These are phyloP conservation scores for Arenaria interpres DNA, from an alignment of 2,113 vertebrate species.

Conservation along the genomic window DNA sequence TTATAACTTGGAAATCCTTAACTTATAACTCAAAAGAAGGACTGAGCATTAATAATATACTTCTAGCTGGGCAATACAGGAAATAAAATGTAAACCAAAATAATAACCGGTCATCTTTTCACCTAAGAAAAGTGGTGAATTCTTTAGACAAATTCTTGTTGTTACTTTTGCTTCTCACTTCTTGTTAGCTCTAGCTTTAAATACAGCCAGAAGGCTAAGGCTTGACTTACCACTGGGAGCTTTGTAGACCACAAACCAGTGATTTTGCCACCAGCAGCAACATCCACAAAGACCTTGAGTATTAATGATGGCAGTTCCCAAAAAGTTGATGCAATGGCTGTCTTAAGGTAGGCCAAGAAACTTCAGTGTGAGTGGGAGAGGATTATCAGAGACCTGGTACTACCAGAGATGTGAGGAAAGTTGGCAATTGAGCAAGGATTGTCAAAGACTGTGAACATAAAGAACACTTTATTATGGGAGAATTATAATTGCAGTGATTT, in stretches of 20 bases:
- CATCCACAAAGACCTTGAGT: not conserved
- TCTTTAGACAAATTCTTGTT: not conserved
- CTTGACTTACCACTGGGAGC: not conserved
- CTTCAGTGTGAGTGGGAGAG: not conserved
- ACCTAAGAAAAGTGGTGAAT: not conserved
- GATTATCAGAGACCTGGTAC: not conserved
- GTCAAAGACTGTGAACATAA: not conserved
- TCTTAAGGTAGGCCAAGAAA: not conserved
- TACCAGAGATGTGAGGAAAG: not conserved
- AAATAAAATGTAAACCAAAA: not conserved
- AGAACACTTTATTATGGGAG: not conserved
- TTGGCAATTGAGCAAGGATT: not conserved
- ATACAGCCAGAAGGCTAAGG: not conserved
- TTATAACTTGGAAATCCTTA: not conserved
- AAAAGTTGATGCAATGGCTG: not conserved
- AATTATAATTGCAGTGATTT: constrained; percentile 30
- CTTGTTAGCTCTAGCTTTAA: not conserved
- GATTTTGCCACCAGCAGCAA: not conserved
- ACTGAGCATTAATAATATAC: not conserved
- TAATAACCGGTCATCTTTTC: not conserved
- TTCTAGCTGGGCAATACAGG: not conserved
- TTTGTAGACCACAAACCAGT: not conserved
- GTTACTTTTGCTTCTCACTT: not conserved
- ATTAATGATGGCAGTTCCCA: not conserved
- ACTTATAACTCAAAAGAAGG: not conserved